A percentile compares a stretch with the other conserved stretches of the same genome.
These are phyloP conservation scores for Agapornis roseicollis DNA, from an alignment of 2,113 vertebrate species.

Conservation along the genomic window DNA sequence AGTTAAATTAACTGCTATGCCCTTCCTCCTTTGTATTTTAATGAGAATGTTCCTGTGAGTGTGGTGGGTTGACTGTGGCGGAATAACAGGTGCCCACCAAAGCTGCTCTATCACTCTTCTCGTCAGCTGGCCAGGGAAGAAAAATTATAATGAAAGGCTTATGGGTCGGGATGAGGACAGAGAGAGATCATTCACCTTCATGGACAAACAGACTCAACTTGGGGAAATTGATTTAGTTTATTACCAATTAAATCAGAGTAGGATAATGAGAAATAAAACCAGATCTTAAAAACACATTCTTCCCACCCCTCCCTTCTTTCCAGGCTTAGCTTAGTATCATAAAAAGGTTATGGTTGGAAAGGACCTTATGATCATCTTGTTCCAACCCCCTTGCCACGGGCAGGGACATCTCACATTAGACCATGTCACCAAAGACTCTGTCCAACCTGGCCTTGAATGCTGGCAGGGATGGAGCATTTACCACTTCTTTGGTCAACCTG, in stretches of 20 bases:
- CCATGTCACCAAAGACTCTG: background rate
- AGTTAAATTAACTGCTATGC: background rate
- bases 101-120: background rate
- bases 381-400: background rate
- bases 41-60: background rate
- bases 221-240: background rate
- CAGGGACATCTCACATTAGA: background rate
- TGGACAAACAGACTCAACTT: background rate
- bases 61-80: background rate
- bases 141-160: background rate
- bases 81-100: background rate
- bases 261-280: background rate
- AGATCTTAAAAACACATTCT: background rate
- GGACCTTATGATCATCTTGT: background rate
- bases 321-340: background rate
- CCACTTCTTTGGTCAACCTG: background rate
- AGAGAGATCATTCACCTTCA: background rate
- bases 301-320: background rate
- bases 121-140: background rate
- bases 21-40: background rate
- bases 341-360: background rate
- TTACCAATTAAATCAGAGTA: background rate
- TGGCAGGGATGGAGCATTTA: background rate
- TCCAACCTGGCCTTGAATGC: background rate
- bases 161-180: background rate